Evolutionary conservation across 2,888 invertebrate genomes (phyloP).

Genomic region (Macrosoma leucophasiata): DNA sequence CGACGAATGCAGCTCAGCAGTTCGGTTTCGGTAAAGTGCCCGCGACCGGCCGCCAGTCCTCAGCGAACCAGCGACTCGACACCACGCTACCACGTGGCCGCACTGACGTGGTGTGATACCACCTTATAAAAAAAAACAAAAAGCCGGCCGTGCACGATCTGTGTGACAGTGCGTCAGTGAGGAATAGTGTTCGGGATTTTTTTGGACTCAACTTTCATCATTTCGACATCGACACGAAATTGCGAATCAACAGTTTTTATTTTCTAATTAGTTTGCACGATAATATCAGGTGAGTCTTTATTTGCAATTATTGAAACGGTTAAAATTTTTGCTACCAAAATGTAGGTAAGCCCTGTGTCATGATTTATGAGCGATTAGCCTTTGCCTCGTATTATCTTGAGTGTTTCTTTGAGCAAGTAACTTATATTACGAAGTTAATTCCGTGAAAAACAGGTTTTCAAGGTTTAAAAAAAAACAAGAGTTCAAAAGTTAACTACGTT

Average conservation of each 20-base stretch:
- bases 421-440: no score
- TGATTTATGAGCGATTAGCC: no score
- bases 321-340: neutral
- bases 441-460: constrained; percentile 19
- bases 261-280: constrained; percentile 42
- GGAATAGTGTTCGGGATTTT: constrained; percentile 50
- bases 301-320: constrained; percentile 2
- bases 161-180: constrained; percentile 69
- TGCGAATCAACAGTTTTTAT: constrained; percentile 29
- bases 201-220: constrained; percentile 41
- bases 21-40: constrained; percentile 31
- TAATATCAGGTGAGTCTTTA: constrained; percentile 29
- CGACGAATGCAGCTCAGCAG: constrained; percentile 13
- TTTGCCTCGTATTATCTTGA: no score
- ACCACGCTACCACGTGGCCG: constrained; percentile 42
- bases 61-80: constrained; percentile 48
- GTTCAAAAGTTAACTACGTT: no score
- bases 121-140: constrained; percentile 35
- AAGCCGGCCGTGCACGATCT: constrained; percentile 50
- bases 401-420: no score
- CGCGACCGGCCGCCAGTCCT: constrained; percentile 41
- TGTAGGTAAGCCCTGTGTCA: no score
- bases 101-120: constrained; percentile 47
- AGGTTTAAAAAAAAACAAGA: constrained; percentile 17
- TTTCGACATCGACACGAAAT: constrained; percentile 43